Conservation (phyloP, 2,797 vertebrate species). For the Fratercula arctica region DNA sequence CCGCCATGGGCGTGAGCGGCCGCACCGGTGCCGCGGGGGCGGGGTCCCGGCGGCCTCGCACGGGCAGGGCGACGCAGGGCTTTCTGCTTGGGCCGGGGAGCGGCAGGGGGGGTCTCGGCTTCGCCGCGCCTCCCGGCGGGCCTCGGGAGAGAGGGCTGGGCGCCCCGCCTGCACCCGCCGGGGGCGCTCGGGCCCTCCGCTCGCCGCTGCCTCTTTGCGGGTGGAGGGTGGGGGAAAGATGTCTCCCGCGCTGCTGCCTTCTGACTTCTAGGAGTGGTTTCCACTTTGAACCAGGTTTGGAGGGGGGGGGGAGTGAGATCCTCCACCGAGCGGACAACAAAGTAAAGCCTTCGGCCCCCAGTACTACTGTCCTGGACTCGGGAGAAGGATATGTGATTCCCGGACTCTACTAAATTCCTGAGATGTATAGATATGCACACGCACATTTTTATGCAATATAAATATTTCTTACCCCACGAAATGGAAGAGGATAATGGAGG, state of each 20-base stretch:
- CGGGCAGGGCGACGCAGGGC: background rate
- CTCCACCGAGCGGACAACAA: background rate
- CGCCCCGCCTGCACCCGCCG: background rate
- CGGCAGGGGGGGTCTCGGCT: background rate
- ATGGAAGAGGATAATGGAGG: conserved; percentile 13
- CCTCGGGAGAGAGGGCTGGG: background rate
- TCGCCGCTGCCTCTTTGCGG: background rate
- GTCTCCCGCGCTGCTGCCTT: background rate
- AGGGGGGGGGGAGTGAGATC: background rate
- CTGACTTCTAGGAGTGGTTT: background rate
- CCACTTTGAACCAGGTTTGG: background rate
- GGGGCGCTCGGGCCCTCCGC: background rate
- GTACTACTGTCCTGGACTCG: background rate
- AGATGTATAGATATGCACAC: fast-evolving
- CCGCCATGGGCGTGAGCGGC: background rate
- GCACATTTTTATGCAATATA: background rate
- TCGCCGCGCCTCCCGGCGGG: background rate
- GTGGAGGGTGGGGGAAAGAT: background rate
- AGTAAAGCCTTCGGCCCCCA: background rate
- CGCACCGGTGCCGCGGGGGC: background rate
- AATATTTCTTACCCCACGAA: background rate
- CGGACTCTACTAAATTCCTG: background rate
- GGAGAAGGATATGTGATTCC: background rate
- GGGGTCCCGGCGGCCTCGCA: background rate
- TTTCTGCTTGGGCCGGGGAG: background rate